phyloP scores from a whole-genome alignment of 2,797 vertebrate species.

The Xiphorhynchus erythropygius region DNA sequence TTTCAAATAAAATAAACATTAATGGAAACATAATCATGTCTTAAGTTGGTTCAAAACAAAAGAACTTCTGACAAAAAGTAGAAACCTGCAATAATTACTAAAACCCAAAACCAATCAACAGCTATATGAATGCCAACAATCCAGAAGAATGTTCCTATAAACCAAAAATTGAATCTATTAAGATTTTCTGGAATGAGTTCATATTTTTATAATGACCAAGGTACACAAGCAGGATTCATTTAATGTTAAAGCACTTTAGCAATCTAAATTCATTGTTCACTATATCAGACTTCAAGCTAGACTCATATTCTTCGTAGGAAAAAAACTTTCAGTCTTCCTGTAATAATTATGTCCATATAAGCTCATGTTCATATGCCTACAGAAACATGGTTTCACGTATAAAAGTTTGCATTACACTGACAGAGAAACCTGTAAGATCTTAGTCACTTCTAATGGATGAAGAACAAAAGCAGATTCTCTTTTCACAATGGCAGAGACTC shows the following conservation, averaged over 20 bases:
- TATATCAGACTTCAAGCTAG: neutral
- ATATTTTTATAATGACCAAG: neutral
- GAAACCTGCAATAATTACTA: neutral
- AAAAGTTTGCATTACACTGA: neutral
- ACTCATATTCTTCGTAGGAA: neutral
- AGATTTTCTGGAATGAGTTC: neutral
- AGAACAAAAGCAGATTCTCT: neutral
- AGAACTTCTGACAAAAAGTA: neutral
- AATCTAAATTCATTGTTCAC: neutral
- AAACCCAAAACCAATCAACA: neutral
- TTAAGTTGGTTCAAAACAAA: neutral
- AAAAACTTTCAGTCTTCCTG: neutral
- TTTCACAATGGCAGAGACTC: neutral
- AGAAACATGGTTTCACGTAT: neutral
- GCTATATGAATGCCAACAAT: neutral
- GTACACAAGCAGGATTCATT: neutral
- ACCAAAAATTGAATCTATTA: neutral
- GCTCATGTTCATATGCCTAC: neutral
- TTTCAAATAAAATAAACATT: slow-evolving; percentile 26
- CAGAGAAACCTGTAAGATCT: neutral
- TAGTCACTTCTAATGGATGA: neutral
- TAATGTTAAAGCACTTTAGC: neutral
- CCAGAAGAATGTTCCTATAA: neutral
- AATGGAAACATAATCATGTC: neutral
- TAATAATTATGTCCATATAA: neutral